phyloP scores from a whole-genome alignment of 2,888 invertebrate species.

The Exephanes ischioxanthus region DNA sequence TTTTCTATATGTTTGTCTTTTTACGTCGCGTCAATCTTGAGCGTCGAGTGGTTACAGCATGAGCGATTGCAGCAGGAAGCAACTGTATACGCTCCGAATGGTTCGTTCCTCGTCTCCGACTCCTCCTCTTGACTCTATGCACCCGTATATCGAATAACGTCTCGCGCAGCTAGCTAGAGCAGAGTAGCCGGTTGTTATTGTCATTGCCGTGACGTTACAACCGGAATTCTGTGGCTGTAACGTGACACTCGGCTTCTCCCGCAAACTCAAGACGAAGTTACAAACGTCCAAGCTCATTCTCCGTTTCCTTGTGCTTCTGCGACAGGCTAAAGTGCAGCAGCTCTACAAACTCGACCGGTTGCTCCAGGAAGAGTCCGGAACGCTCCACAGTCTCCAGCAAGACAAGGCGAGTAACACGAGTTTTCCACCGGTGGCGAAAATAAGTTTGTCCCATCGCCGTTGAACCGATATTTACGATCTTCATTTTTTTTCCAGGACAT shows the following conservation, averaged over 20 bases:
- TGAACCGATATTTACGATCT: slow-evolving; percentile 16
- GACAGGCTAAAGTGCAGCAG: slow-evolving; percentile 91
- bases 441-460: not conserved
- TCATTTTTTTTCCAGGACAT: slow-evolving; percentile 85
- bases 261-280: slow-evolving; percentile 17
- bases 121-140: slow-evolving; percentile 2
- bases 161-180: slow-evolving; percentile 13
- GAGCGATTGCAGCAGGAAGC: not conserved
- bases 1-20: slow-evolving; percentile 21
- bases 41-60: not conserved
- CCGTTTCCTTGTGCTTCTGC: slow-evolving; percentile 28
- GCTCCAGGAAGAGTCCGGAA: slow-evolving; percentile 91
- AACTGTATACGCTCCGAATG: slow-evolving; percentile 29
- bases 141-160: slow-evolving; percentile 51
- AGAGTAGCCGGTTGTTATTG: slow-evolving; percentile 47
- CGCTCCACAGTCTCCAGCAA: slow-evolving; percentile 90
- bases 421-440: not conserved
- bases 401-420: slow-evolving; percentile 87
- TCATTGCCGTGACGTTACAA: slow-evolving; percentile 60
- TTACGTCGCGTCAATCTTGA: slow-evolving; percentile 64
- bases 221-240: slow-evolving; percentile 67
- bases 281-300: slow-evolving; percentile 14
- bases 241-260: slow-evolving; percentile 50
- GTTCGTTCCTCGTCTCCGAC: slow-evolving; percentile 27
- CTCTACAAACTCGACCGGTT: slow-evolving; percentile 91